A percentile compares a stretch with the other conserved stretches of the same genome.
Evolutionary conservation across 37 sponge, comb jelly and placozoan species (phyloP).

Genomic region (Mnemiopsis leidyi): DNA sequence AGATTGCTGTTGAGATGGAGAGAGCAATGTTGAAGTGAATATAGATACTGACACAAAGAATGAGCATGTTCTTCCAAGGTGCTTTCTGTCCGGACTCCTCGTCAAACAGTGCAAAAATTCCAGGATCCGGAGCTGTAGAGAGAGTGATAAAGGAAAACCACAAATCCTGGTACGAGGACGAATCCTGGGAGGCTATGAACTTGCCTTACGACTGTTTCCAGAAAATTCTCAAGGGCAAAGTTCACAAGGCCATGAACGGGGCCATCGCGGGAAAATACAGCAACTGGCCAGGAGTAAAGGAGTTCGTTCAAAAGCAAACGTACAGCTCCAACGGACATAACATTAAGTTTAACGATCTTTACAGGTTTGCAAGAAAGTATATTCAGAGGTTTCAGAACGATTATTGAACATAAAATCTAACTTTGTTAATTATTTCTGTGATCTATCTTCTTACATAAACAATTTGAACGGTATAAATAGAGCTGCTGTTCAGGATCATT

Average conservation of each 20-base stretch:
- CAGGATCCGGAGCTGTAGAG: slow-evolving; percentile 1
- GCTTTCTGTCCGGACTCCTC: no score
- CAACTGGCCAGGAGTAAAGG: slow-evolving; percentile 43
- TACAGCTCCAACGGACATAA: not conserved
- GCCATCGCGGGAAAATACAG: slow-evolving; percentile 47
- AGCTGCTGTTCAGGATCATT: slow-evolving; percentile 42
- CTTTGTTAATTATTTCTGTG: no score
- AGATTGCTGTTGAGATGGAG: no score
- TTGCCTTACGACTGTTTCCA: slow-evolving; percentile 51
- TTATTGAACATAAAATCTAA: no score
- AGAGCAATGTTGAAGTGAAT: no score
- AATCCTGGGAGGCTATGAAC: not conserved
- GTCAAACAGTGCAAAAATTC: not conserved
- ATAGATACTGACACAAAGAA: no score
- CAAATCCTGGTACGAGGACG: not conserved
- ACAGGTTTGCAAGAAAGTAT: no score
- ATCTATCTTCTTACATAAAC: no score
- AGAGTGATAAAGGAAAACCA: slow-evolving; percentile 19
- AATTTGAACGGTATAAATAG: no score
- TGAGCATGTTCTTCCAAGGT: no score
- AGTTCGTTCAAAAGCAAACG: slow-evolving; percentile 9
- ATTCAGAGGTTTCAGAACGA: no score
- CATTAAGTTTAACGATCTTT: not conserved
- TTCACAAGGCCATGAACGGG: slow-evolving; percentile 45
- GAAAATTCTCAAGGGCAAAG: slow-evolving; percentile 23